Evolutionary conservation across 1,140 invertebrate species (phyloP).

Genomic region (Solenopsis invicta): DNA sequence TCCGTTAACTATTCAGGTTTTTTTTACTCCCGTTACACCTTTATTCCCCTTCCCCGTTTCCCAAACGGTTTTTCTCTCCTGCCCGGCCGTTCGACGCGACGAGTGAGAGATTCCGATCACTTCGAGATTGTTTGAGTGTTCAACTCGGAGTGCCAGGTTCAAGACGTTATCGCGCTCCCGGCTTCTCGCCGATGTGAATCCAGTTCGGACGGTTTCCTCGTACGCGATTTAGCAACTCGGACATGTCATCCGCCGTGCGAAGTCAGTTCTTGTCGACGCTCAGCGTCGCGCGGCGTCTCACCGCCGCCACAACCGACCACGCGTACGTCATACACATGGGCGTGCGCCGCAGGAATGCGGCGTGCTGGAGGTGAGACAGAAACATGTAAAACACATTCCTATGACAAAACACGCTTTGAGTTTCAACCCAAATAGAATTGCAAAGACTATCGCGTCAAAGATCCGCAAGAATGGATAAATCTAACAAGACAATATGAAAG

Average conservation of each 20-base stretch:
- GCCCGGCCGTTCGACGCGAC: background rate
- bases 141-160: background rate
- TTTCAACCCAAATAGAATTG: too few relatives aligned
- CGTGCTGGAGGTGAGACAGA: slow-evolving; percentile 34
- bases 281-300: slow-evolving; percentile 13
- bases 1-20: background rate
- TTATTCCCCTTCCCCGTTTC: background rate
- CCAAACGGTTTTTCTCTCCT: background rate
- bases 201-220: background rate
- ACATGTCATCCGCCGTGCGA: slow-evolving; percentile 13
- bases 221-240: background rate
- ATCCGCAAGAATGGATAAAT: background rate
- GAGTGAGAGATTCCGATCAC: too few relatives aligned
- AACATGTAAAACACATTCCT: background rate
- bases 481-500: background rate
- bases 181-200: background rate
- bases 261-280: slow-evolving; percentile 25
- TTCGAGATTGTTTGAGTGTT: background rate
- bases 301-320: background rate
- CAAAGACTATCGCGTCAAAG: too few relatives aligned
- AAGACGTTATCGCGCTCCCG: background rate
- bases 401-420: background rate
- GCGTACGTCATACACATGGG: background rate
- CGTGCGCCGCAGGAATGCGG: background rate
- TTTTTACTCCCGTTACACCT: background rate